These are phyloP conservation scores for Stenodera caucasica DNA, from an alignment of 2,888 invertebrate species.

Conservation along the genomic window DNA sequence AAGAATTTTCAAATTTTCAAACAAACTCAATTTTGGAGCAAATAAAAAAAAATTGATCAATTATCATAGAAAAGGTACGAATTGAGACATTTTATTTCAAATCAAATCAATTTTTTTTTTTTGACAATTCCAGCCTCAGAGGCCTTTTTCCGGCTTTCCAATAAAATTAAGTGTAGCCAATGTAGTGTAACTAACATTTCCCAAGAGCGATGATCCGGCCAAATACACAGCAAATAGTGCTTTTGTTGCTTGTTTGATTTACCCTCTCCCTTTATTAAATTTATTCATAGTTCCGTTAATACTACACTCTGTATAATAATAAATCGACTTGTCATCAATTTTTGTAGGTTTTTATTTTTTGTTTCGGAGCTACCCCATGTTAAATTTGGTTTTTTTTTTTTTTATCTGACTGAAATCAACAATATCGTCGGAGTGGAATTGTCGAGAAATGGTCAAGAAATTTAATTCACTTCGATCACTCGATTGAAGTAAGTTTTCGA, in stretches of 20 bases:
- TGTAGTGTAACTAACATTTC: constrained; percentile 22
- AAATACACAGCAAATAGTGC: constrained; percentile 9
- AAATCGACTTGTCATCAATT: background rate
- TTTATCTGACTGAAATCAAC: background rate
- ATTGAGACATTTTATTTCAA: too few relatives aligned
- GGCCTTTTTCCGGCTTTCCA: too few relatives aligned
- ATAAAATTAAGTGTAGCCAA: constrained; percentile 20
- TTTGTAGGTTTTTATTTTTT: background rate
- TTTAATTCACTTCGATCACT: constrained; percentile 26
- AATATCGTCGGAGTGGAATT: background rate
- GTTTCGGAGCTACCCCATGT: background rate
- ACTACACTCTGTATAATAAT: too few relatives aligned
- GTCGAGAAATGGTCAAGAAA: constrained; percentile 15
- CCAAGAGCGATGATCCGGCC: constrained; percentile 7
- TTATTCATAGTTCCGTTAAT: background rate
- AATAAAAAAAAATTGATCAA: too few relatives aligned
- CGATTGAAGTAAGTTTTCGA: constrained; percentile 11
- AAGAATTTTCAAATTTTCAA: too few relatives aligned
- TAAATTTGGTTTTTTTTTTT: too few relatives aligned
- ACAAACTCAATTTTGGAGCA: too few relatives aligned
- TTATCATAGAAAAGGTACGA: too few relatives aligned
- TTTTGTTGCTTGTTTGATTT: constrained; percentile 5
- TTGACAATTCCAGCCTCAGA: too few relatives aligned
- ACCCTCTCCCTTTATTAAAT: constrained; percentile 7
- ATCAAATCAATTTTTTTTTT: too few relatives aligned